Conservation (phyloP, 1,140 invertebrate species). For the Diachasmimorpha longicaudata region DNA sequence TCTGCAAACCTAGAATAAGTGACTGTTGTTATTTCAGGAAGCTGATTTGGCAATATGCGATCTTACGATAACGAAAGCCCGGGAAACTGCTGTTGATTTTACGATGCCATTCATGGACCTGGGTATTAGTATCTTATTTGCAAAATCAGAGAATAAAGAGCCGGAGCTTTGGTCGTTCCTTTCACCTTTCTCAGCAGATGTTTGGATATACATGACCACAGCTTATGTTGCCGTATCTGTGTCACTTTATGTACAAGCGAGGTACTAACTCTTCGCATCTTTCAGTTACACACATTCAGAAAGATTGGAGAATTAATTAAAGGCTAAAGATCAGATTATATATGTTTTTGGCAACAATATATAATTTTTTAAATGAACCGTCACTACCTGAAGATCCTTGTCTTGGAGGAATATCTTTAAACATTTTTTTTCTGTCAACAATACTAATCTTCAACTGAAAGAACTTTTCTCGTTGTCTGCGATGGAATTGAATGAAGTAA, state of each 20-base stretch:
- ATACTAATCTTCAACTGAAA: too few species aligned
- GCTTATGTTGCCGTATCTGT: conserved; percentile 87
- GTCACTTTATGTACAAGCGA: conserved; percentile 82
- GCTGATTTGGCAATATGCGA: conserved; percentile 92
- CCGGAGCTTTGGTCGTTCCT: conserved; percentile 86
- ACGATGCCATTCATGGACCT: conserved; percentile 91
- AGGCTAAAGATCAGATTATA: too few species aligned
- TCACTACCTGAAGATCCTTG: too few species aligned
- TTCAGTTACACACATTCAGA: neutral
- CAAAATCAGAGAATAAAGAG: conserved; percentile 72
- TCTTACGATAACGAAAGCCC: conserved; percentile 87
- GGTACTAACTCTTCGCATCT: conserved; percentile 59
- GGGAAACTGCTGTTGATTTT: conserved; percentile 86
- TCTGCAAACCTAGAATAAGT: neutral
- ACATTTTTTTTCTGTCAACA: too few species aligned
- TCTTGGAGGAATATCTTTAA: too few species aligned
- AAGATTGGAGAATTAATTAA: too few species aligned
- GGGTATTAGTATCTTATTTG: conserved; percentile 82
- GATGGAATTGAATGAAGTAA: neutral
- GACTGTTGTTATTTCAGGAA: conserved; percentile 65
- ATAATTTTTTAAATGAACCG: too few species aligned
- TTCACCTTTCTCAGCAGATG: conserved; percentile 84
- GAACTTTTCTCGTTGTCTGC: too few species aligned
- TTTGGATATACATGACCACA: conserved; percentile 92
- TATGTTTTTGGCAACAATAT: too few species aligned